Evolutionary conservation across 2,888 invertebrate genomes (phyloP).

Genomic region (Hofmannophila pseudospretella): DNA sequence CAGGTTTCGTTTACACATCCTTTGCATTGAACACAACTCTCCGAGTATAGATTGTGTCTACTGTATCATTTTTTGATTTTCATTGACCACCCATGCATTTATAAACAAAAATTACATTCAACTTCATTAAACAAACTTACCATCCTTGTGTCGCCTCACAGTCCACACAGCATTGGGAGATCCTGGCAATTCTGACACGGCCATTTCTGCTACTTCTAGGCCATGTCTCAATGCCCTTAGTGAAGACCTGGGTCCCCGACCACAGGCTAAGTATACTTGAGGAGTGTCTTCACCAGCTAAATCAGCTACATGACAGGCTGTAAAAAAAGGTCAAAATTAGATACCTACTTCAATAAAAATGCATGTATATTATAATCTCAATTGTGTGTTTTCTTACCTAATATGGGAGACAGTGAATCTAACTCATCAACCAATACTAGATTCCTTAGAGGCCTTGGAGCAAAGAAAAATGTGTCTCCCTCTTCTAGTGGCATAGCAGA

Average conservation of each 20-base stretch:
- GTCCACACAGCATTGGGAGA: slow-evolving; percentile 99
- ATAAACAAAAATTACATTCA: no score
- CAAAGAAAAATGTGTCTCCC: slow-evolving; percentile 99
- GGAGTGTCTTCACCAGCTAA: slow-evolving; percentile 99
- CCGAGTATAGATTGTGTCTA: no score
- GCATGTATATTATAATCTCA: no score
- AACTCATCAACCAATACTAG: slow-evolving; percentile 97
- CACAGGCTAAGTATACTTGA: slow-evolving; percentile 97
- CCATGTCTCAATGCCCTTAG: slow-evolving; percentile 96
- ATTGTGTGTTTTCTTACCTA: slow-evolving; percentile 81
- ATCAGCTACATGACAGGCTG: slow-evolving; percentile 92
- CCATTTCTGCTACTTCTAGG: slow-evolving; percentile 99
- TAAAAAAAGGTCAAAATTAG: slow-evolving; percentile 17
- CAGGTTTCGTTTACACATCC: no score
- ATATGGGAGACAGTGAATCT: slow-evolving; percentile 95
- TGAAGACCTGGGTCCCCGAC: slow-evolving; percentile 96
- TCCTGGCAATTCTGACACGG: slow-evolving; percentile 99
- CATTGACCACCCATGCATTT: slow-evolving; percentile 3
- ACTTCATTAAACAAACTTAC: slow-evolving; percentile 77
- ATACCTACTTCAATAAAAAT: not conserved
- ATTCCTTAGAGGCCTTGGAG: slow-evolving; percentile 94
- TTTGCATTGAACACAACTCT: no score
- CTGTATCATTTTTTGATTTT: no score
- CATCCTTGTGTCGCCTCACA: slow-evolving; percentile 96
- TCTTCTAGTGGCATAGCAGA: slow-evolving; percentile 99